Evolutionary conservation across 2,888 invertebrate genomes (phyloP), one percentile per base, ranked within the genome.

Genomic region (Apamea monoglypha): DNA sequence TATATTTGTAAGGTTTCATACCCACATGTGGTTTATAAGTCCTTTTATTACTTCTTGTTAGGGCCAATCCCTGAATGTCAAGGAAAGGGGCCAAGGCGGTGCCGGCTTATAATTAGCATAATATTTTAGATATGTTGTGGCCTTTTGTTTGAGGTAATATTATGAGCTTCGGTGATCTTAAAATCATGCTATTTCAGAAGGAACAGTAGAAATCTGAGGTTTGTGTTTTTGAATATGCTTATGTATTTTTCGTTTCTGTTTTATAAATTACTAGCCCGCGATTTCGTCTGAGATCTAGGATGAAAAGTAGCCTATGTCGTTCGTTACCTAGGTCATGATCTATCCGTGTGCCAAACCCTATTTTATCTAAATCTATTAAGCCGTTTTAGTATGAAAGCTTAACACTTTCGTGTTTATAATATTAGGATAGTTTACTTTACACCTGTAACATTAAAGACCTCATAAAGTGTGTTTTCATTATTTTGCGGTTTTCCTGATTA

Each of bases 21-120:
- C 47, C 68, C 40, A 68, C 56, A 50, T 21, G 44, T 63, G 69
- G 32, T 50, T 84, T 32, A 14, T 44, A 36, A 29, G 53, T 36
- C 8, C 21, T 81, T 83, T 81, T 56, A 74, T 66, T 18, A n/a
- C 1, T 44, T 44, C 10, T 32, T 71, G n/a, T 71, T 21, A 29
- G 6, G 6, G 8, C 18, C 40, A 36, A 2, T 25, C 44, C 21
- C n/a, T 32, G n/a, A 63, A 44, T 18, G 47, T 69, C 25, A 59
- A 29, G 14, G 2, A 21, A 53, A 74, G 29, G 29, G 18, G 18
- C 6, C 25, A 16, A 50, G 32, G 5, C 10, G 25, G 53, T 53
- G 25, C 36, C 21, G 16, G 36, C 73, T 6, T 50, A 21, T 14
- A n/a, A 18, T 36, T 7, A 18, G n/a, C 25, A 59, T 59, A 56